These are phyloP conservation scores for Aphelocoma californica DNA, from an alignment of 2,797 vertebrate genomes.

Conservation along the genomic window DNA sequence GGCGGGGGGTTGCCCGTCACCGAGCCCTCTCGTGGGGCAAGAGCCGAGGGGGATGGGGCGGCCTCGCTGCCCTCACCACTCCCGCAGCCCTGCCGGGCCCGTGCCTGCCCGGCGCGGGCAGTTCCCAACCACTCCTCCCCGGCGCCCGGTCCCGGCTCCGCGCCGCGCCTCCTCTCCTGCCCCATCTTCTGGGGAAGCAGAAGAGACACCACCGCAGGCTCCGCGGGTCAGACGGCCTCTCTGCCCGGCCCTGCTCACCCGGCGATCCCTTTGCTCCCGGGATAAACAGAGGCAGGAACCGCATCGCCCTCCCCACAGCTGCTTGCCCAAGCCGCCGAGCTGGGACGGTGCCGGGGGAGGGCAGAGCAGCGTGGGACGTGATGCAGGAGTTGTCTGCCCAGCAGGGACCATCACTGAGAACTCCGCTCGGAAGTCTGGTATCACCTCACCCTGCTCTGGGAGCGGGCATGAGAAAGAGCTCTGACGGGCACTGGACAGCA, in stretches of 20 bases:
- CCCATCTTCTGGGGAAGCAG: background rate
- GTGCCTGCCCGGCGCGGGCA: background rate
- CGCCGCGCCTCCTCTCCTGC: background rate
- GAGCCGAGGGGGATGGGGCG: background rate
- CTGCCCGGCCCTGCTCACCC: background rate
- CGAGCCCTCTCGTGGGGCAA: background rate
- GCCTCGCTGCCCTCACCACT: background rate
- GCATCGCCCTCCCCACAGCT: background rate
- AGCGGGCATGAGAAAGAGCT: background rate
- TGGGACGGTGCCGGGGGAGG: background rate
- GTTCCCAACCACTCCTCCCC: background rate
- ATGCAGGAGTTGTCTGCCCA: background rate
- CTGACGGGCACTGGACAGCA: background rate
- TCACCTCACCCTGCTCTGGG: background rate
- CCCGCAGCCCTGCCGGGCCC: background rate
- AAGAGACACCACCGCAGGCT: background rate
- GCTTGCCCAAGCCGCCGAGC: background rate
- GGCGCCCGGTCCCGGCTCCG: background rate
- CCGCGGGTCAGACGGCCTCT: background rate
- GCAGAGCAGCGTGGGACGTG: background rate
- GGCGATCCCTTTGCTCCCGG: background rate
- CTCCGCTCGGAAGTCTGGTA: background rate
- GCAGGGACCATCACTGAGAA: background rate
- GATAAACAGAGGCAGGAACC: background rate
- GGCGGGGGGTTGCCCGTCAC: background rate